These are phyloP conservation scores for Thaumatotibia leucotreta DNA, from an alignment of 1,140 invertebrate species.

Conservation along the genomic window DNA sequence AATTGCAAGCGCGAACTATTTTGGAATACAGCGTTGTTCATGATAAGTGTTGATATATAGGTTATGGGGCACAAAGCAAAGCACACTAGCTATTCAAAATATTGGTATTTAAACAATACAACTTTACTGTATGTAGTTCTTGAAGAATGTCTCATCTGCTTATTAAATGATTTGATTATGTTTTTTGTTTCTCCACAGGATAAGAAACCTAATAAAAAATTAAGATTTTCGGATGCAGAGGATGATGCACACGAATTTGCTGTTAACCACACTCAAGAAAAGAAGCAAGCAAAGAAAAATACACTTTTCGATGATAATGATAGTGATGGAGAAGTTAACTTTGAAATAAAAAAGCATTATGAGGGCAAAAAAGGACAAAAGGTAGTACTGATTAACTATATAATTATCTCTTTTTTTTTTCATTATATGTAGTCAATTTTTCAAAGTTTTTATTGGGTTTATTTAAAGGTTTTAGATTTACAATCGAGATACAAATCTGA, in stretches of 20 bases:
- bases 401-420: too few species aligned
- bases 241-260: conserved; percentile 18
- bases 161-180: not conserved
- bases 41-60: too few species aligned
- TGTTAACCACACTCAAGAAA: not conserved
- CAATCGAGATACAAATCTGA: conserved; percentile 79
- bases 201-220: conserved; percentile 75
- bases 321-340: conserved; percentile 68
- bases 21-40: too few species aligned
- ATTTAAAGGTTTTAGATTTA: conserved; percentile 73
- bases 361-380: conserved; percentile 77
- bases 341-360: conserved; percentile 76
- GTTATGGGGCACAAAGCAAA: too few species aligned
- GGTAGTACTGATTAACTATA: conserved; percentile 48
- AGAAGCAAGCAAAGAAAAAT: conserved; percentile 31
- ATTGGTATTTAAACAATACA: too few species aligned
- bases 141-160: too few species aligned
- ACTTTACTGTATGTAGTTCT: too few species aligned
- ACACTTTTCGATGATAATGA: conserved; percentile 71
- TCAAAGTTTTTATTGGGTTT: conserved; percentile 15
- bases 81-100: too few species aligned
- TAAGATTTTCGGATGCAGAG: conserved; percentile 76
- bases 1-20: too few species aligned
- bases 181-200: conserved; percentile 49
- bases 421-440: too few species aligned